These are phyloP conservation scores for Sanderia malayensis DNA, from an alignment of 30 jellyfish, hydroid and myxozoan genomes.

Conservation along the genomic window DNA sequence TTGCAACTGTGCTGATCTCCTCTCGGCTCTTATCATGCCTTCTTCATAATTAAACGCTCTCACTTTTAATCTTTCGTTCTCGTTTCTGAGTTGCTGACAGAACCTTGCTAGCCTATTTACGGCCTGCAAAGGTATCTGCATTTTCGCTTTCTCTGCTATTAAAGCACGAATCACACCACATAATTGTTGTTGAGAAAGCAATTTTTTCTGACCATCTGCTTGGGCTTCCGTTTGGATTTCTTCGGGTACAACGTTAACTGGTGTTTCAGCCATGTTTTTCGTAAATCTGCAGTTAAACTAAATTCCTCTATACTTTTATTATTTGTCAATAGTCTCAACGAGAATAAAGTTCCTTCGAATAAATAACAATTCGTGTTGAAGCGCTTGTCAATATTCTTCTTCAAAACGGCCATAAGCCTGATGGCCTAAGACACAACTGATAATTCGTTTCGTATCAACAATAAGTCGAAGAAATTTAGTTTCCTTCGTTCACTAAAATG, in stretches of 20 bases:
- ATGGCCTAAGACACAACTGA: too few species aligned
- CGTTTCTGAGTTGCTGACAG: slow-evolving; percentile 29
- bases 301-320: background rate
- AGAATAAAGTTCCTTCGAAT: too few species aligned
- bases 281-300: background rate
- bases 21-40: slow-evolving; percentile 43
- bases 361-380: too few species aligned
- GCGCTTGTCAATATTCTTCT: background rate
- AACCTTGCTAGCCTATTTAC: slow-evolving; percentile 33
- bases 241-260: background rate
- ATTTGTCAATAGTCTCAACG: background rate
- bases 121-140: slow-evolving; percentile 26
- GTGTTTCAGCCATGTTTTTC: background rate
- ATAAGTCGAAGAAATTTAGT: too few species aligned
- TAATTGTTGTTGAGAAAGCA: slow-evolving; percentile 8
- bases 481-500: too few species aligned
- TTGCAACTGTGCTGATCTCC: slow-evolving; percentile 42
- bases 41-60: slow-evolving; percentile 18
- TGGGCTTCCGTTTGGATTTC: background rate
- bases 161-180: slow-evolving; percentile 32
- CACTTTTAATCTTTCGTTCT: slow-evolving; percentile 29
- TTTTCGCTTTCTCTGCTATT: slow-evolving; percentile 17
- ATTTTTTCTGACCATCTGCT: background rate
- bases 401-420: background rate
- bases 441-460: too few species aligned